phyloP scores from a whole-genome alignment of 2,888 invertebrate genomes.

The Galerucella calmariensis region DNA sequence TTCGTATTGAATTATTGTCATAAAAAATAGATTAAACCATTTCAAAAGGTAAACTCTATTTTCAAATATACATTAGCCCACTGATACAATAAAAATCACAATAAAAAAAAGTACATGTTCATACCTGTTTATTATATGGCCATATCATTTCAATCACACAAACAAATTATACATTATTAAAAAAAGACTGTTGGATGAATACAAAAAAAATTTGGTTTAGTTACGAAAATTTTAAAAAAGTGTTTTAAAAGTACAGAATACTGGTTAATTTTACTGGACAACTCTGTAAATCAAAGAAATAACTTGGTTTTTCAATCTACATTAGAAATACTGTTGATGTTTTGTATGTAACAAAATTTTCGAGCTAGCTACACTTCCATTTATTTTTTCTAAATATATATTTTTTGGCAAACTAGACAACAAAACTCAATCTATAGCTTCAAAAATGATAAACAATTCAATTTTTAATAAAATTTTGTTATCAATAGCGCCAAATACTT shows the following conservation, averaged over 20 bases:
- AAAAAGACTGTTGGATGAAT: neutral
- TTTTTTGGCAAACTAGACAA: too few relatives aligned
- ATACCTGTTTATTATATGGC: constrained; percentile 23
- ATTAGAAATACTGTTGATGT: too few relatives aligned
- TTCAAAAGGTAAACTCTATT: constrained; percentile 2
- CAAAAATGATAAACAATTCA: too few relatives aligned
- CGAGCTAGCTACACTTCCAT: too few relatives aligned
- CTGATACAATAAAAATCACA: constrained; percentile 3
- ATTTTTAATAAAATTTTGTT: neutral
- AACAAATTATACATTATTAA: neutral
- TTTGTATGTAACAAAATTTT: too few relatives aligned
- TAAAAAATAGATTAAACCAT: neutral
- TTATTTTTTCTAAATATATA: too few relatives aligned
- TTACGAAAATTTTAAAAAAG: neutral
- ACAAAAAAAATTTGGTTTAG: neutral
- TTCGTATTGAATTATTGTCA: neutral
- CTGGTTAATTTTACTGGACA: neutral
- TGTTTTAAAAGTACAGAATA: neutral
- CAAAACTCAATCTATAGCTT: too few relatives aligned
- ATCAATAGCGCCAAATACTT: neutral
- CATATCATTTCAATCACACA: constrained; percentile 8
- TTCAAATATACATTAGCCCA: constrained; percentile 16
- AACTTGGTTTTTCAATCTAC: too few relatives aligned
- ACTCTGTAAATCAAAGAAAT: too few relatives aligned
- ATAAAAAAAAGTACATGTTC: constrained; percentile 5